A percentile compares a stretch with the other conserved stretches of the same genome.
These are phyloP conservation scores for Mastomys coucha DNA, from an alignment of 2,113 vertebrate species.

Conservation along the genomic window DNA sequence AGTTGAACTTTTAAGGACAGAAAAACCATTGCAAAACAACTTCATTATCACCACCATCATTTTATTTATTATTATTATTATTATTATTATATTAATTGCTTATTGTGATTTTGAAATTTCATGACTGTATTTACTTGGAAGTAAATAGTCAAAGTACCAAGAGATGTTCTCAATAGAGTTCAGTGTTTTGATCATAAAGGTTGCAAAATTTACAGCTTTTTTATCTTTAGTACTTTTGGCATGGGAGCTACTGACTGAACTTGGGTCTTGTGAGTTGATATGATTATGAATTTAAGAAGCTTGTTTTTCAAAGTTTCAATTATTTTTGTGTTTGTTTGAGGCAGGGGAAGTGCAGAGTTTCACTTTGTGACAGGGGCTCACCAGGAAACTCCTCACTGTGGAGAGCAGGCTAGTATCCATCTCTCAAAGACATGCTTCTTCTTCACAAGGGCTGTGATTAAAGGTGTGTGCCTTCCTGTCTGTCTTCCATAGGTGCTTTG, in stretches of 20 bases:
- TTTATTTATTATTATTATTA: not conserved
- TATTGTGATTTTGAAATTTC: not conserved
- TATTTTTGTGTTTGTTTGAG: not conserved
- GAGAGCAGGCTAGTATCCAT: not conserved
- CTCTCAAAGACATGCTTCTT: not conserved
- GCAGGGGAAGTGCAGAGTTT: not conserved
- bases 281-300: not conserved
- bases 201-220: not conserved
- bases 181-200: not conserved
- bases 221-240: not conserved
- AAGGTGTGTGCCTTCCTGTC: not conserved
- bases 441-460: not conserved
- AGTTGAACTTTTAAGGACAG: not conserved
- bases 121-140: not conserved
- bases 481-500: not conserved
- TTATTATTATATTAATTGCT: not conserved
- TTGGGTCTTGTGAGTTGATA: not conserved
- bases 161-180: not conserved
- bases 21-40: not conserved
- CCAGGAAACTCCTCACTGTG: not conserved
- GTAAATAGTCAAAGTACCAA: not conserved
- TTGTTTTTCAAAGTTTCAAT: not conserved
- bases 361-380: fast-evolving
- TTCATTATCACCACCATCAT: not conserved
- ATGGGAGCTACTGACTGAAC: not conserved